These are phyloP conservation scores for Ophioninae sp. DNA, from an alignment of 2,888 invertebrate genomes.

Conservation along the genomic window DNA sequence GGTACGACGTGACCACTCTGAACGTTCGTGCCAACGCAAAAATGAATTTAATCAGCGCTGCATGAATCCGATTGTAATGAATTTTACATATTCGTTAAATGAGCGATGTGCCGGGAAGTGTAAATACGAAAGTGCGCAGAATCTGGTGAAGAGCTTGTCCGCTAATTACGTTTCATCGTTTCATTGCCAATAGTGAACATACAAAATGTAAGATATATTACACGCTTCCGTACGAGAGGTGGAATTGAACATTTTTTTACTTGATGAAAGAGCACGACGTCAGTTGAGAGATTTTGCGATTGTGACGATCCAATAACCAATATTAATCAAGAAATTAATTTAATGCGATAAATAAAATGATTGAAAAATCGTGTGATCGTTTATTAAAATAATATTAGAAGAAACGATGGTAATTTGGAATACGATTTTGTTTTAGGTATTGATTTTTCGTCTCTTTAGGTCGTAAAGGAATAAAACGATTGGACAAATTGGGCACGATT, in stretches of 20 bases:
- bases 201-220: not conserved
- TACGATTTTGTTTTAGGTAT: too few relatives aligned
- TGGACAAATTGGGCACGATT: too few relatives aligned
- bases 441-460: too few relatives aligned
- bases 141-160: not conserved
- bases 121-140: not conserved
- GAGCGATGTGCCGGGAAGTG: not conserved
- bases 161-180: not conserved
- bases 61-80: conserved; percentile 12
- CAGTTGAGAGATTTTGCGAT: not conserved
- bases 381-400: too few relatives aligned
- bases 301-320: not conserved
- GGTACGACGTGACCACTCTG: not conserved
- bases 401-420: too few relatives aligned
- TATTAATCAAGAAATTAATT: too few relatives aligned
- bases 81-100: not conserved
- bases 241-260: not conserved
- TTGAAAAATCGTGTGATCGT: too few relatives aligned
- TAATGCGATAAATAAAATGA: too few relatives aligned
- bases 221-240: too few relatives aligned
- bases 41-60: conserved; percentile 26
- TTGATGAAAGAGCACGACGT: not conserved
- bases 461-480: too few relatives aligned
- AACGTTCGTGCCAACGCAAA: not conserved
- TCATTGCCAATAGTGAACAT: not conserved